Evolutionary conservation across 2,797 vertebrate genomes (phyloP), one percentile per base, ranked within the genome.

Genomic region (Chloroceryle inda): DNA sequence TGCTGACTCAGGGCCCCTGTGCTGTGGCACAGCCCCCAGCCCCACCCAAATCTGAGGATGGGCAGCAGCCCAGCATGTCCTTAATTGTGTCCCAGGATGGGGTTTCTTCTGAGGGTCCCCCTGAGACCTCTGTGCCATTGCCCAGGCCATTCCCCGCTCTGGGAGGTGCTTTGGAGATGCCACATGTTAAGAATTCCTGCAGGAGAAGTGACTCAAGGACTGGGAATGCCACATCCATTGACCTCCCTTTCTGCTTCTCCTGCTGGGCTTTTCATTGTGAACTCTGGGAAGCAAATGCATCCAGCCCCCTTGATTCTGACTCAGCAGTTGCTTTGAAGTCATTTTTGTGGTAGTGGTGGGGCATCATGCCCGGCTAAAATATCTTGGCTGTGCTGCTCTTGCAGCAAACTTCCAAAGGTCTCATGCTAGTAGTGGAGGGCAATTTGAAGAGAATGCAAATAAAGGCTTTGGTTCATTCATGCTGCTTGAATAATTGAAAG

Each of bases 381-480:
- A 96, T 96, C 95, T 97, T 97, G 96, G 96, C 96, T 97, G 72
- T 35, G 44, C 37, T 91, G 31, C 80, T 94, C 85, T 95, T 17
- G 42, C 92, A 90, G 77, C 89, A 97, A 97, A 95, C 94, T 97
- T 97, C 94, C 91, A 92, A 93, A 97, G 96, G 95, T 96, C 95
- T 97, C 94, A 94, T 96, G 91, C 96, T 96, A 94, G 95, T 1
- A 89, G 96, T 95, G 84, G 92, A 97, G 96, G 92, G 92, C 96
- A 97, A 97, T 97, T 97, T 96, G 94, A 94, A 96, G 96, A 96
- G 96, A 97, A 97, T 96, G 97, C 95, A 97, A 97, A 97, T 96
- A 97, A 96, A 97, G 91, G 77, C 85, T 97, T 96, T 16, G 1
- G 55, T 96, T 97, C 96, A 97, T 97, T 97, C 96, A 97, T 94